These are phyloP conservation scores for Smithornis capensis DNA, from an alignment of 2,113 vertebrate species.

Conservation along the genomic window DNA sequence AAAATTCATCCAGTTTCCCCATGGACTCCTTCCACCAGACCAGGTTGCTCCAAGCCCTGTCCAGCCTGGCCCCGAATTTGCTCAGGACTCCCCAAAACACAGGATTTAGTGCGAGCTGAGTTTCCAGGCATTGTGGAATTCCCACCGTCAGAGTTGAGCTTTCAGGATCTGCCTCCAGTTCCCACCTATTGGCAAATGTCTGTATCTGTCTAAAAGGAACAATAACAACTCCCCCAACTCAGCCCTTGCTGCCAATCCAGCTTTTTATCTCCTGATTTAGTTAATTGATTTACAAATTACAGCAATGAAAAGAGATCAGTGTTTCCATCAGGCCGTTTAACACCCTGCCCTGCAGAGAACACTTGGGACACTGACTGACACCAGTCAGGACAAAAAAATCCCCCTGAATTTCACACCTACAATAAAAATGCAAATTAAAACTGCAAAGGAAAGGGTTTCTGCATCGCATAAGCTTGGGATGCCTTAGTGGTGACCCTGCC, in stretches of 20 bases:
- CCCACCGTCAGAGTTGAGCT: not conserved
- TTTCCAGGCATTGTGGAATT: not conserved
- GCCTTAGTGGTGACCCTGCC: not conserved
- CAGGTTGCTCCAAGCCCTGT: not conserved
- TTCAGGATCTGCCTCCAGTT: not conserved
- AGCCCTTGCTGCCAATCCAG: not conserved
- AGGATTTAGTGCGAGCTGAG: not conserved
- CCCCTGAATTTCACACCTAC: not conserved
- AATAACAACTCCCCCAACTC: not conserved
- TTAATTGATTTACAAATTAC: constrained; percentile 7
- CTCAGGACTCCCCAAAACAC: not conserved
- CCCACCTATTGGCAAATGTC: rapidly evolving
- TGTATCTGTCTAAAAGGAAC: not conserved
- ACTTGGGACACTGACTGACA: not conserved
- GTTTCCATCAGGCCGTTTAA: not conserved
- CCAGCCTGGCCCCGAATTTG: not conserved
- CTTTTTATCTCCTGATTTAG: not conserved
- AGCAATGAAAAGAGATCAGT: not conserved
- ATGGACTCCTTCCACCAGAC: not conserved
- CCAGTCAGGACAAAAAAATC: not conserved
- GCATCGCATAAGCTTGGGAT: rapidly evolving
- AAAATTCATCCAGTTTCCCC: not conserved
- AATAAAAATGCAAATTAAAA: not conserved
- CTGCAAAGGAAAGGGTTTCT: not conserved
- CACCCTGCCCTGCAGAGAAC: not conserved